These are phyloP conservation scores for Sisor rabdophorus DNA, from an alignment of 2,113 vertebrate genomes.

Conservation along the genomic window DNA sequence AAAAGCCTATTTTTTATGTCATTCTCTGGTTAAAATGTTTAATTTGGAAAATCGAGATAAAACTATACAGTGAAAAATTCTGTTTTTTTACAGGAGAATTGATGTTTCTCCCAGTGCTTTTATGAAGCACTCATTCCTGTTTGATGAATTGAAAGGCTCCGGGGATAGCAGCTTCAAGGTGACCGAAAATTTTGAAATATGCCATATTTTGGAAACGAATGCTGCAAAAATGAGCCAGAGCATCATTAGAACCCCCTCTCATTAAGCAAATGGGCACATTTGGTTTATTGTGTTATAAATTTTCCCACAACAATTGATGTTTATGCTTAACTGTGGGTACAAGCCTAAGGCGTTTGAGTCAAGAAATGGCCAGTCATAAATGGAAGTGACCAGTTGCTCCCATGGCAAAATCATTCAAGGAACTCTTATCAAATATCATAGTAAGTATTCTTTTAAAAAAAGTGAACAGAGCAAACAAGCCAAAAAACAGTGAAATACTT, in stretches of 20 bases:
- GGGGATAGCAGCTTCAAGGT: conserved; percentile 95
- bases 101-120: conserved; percentile 99
- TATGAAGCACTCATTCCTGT: conserved; percentile 95
- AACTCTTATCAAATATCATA: conserved; percentile 82
- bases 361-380: conserved; percentile 83
- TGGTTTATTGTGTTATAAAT: conserved; percentile 94
- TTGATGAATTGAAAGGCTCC: conserved; percentile 91
- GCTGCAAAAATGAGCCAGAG: conserved; percentile 53
- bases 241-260: conserved; percentile 79
- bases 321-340: conserved; percentile 95
- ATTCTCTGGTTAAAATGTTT: background rate
- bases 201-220: conserved; percentile 65
- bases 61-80: background rate
- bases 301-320: conserved; percentile 84
- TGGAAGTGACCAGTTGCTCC: conserved; percentile 85
- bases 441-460: conserved; percentile 93
- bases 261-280: conserved; percentile 89
- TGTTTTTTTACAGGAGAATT: conserved; percentile 79
- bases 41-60: background rate
- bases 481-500: conserved; percentile 40
- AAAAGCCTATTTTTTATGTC: conserved; percentile 54
- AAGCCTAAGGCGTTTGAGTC: conserved; percentile 91
- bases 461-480: conserved; percentile 70
- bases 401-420: conserved; percentile 92
- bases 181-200: conserved; percentile 84